Evolutionary conservation across 2,888 invertebrate species (phyloP), one percentile per base, ranked within the genome.

Genomic region (Leucophenga montana): DNA sequence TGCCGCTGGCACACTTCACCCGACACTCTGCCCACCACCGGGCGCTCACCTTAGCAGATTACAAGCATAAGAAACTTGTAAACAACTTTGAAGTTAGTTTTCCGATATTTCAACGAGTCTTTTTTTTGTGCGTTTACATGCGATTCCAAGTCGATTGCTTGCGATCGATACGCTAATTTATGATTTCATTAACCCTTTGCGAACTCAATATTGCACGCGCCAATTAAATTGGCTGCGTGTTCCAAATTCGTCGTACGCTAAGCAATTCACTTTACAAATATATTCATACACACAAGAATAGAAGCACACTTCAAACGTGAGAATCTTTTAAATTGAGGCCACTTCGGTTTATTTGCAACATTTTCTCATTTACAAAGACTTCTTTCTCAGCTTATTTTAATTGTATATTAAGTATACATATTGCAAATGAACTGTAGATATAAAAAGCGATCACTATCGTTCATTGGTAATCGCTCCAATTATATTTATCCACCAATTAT

Each of bases 401-500:
- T 2, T 27, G 4, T 27, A 3, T 27, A 27, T 27, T 3, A 27
- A 27, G 4, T 3, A 4, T 27, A 27, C 27, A 27, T 27, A 27
- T 27, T 27, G 27, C 27, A 16, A 13, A 16, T 18, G 50, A 50
- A 18, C 16, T 50, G 50, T 16, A 1, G 1, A 5, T 11, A 50
- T 13, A 50, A 39, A 18, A 3, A n/a, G 4, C 1, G 16, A 50
- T 11, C 9, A 8, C 39, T 39, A 39, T 39, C 39, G 39, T 39
- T 39, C 39, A 39, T 39, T 39, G 5, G 39, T 39, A 39, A 64
- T 48, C 44, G 16, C 27, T 39, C 18, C 22, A 80, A 78, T 81
- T 78, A 81, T 81, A 83, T 81, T 81, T 81, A 82, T 82, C 80
- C 82, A 80, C 80, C 81, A 83, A 81, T 81, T 81, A 81, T 81